These are phyloP conservation scores for Epinotia ramella DNA, from an alignment of 2,888 invertebrate genomes.

Conservation along the genomic window DNA sequence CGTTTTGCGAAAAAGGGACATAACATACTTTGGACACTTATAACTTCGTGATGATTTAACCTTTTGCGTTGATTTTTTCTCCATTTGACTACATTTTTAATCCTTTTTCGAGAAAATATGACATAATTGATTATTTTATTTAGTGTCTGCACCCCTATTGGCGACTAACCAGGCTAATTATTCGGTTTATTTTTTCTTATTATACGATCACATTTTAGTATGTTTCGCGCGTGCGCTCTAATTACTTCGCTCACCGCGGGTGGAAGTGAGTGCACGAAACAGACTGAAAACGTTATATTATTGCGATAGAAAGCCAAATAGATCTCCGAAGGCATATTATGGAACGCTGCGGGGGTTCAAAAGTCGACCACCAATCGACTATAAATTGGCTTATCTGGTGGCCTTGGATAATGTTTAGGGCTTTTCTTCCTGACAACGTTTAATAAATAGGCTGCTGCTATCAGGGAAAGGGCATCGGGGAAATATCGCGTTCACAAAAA, in stretches of 20 bases:
- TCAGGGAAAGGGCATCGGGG: background rate
- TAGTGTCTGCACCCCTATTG: no score
- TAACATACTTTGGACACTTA: no score
- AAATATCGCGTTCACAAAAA: background rate
- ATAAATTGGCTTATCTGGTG: conserved; percentile 26
- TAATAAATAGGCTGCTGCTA: background rate
- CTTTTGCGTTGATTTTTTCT: no score
- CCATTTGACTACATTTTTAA: no score
- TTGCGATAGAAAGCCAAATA: background rate
- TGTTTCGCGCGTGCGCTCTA: background rate
- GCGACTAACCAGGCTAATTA: background rate
- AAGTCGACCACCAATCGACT: conserved; percentile 9
- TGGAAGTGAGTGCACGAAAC: background rate
- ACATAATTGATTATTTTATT: no score
- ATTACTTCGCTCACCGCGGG: background rate
- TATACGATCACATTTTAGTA: background rate
- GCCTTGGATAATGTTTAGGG: conserved; percentile 17
- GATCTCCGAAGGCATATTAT: background rate
- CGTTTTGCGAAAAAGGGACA: no score
- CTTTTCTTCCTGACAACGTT: conserved; percentile 11
- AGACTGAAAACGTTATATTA: background rate
- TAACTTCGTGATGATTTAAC: no score
- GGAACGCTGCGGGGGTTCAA: conserved; percentile 23
- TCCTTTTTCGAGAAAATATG: no score
- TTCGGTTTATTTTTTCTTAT: background rate